Evolutionary conservation across 2,888 invertebrate species (phyloP).

Genomic region (Tinea semifulvella): DNA sequence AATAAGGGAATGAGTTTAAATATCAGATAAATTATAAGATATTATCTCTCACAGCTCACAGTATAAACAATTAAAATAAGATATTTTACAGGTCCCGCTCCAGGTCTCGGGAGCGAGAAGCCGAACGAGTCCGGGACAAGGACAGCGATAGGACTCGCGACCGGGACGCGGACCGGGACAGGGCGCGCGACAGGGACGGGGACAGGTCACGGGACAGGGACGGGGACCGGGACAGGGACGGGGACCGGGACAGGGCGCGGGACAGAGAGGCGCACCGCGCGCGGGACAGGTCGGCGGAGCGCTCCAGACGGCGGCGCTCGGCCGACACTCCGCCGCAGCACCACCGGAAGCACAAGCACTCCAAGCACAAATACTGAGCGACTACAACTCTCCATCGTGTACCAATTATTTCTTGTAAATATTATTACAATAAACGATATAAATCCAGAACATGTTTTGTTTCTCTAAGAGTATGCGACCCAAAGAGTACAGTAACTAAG

Average conservation of each 20-base stretch:
- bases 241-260: slow-evolving; percentile 36
- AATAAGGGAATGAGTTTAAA: too few species aligned
- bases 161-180: slow-evolving; percentile 29
- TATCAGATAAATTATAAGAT: too few species aligned
- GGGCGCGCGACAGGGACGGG: slow-evolving; percentile 27
- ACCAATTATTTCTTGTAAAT: too few species aligned
- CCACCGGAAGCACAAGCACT: slow-evolving; percentile 54
- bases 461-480: too few species aligned
- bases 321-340: slow-evolving; percentile 45
- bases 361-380: slow-evolving; percentile 51
- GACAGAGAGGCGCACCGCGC: slow-evolving; percentile 31
- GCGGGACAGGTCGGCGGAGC: slow-evolving; percentile 27
- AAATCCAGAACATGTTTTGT: too few species aligned
- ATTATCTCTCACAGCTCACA: too few species aligned
- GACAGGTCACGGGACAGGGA: slow-evolving; percentile 48
- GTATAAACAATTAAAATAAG: too few species aligned
- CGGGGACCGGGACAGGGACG: slow-evolving; percentile 27
- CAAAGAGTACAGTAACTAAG: too few species aligned
- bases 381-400: neutral
- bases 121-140: slow-evolving; percentile 31
- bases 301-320: slow-evolving; percentile 34
- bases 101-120: slow-evolving; percentile 32
- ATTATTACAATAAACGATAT: too few species aligned
- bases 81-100: slow-evolving; percentile 1
- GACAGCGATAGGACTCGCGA: slow-evolving; percentile 38